Evolutionary conservation across 2,888 invertebrate genomes (phyloP).

Genomic region (Slavum lentiscoides): DNA sequence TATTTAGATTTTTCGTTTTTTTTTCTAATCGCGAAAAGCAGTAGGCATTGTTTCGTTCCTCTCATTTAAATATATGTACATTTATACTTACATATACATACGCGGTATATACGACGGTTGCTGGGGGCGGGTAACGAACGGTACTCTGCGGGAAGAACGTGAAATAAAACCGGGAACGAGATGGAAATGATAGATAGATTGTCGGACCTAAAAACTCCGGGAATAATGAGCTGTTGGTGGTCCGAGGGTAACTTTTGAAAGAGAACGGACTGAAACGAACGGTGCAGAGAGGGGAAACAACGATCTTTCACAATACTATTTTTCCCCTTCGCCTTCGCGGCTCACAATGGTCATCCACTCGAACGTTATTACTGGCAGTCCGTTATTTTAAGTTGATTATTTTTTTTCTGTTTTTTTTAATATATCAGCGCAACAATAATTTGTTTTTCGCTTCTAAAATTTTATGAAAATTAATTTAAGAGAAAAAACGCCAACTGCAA

Average conservation of each 20-base stretch:
- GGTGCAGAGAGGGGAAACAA: conserved; percentile 10
- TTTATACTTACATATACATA: background rate
- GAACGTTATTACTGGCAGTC: conserved; percentile 12
- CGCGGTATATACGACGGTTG: background rate
- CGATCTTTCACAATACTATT: conserved; percentile 34
- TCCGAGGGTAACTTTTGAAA: conserved; percentile 40
- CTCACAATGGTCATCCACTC: conserved; percentile 38
- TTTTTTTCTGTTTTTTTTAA: background rate
- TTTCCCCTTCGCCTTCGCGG: background rate
- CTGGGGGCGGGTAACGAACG: background rate
- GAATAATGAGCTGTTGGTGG: conserved; percentile 48
- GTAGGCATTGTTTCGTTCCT: background rate
- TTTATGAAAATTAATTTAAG: no score
- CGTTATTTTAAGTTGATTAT: conserved; percentile 45
- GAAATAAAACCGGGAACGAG: conserved; percentile 11
- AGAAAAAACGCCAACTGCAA: no score
- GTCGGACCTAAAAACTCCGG: conserved; percentile 33
- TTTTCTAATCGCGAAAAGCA: background rate
- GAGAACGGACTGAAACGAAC: conserved; percentile 3
- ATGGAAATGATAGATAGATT: conserved; percentile 46
- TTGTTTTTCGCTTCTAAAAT: no score
- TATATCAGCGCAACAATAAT: background rate
- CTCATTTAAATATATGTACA: background rate
- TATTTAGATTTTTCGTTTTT: background rate
- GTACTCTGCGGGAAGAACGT: background rate